Base-by-base conservation (phyloP, 2,888 invertebrate species). In the Plutella xylostella region DNA sequence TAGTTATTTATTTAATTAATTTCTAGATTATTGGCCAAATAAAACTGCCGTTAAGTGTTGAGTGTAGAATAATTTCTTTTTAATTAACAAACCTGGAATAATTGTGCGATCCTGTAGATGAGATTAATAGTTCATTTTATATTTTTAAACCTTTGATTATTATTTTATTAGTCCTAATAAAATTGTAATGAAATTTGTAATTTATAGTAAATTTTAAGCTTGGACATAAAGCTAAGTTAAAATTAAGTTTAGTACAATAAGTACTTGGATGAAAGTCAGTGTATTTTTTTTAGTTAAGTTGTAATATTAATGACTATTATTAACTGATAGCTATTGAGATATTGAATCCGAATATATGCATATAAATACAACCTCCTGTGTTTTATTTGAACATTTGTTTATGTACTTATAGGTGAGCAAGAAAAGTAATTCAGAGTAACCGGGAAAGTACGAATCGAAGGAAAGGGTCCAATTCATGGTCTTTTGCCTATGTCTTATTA, bases 271-370 rank as follows among this genome's bases (percentile, higher is more conserved):
- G 53, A 72, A 64, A 78, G 72, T 79, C 74, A 70, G 68, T 79
- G 78, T 78, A 74, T 72, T 79, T 82, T 80, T 68, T 78, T 78
- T 71, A 72, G 55, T 78, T 80, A 76, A 78, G 73, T 75, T 80
- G 70, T 76, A 76, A 67, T 76, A 71, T 42, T 45, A 34, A 33
- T 42, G 18, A 44, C 28, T 45, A 75, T 75, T 61, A 60, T 75
- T 61, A 60, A 65, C 61, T 74, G 68, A 78, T 82, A 82, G 77
- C 66, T 78, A 79, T 76, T 77, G 74, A 78, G 76, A 75, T 79
- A 80, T 75, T 80, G 72, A 80, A 80, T 74, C 78, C 73, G 77
- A 82, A 79, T 82, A 82, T 82, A 83, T 78, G 74, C 79, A 77
- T 80, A 78, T 77, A 78, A 82, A 78, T 74, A 69, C 70, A 72